Conservation (phyloP, 1,140 invertebrate species). For the Cardiocondyla obscurior region DNA sequence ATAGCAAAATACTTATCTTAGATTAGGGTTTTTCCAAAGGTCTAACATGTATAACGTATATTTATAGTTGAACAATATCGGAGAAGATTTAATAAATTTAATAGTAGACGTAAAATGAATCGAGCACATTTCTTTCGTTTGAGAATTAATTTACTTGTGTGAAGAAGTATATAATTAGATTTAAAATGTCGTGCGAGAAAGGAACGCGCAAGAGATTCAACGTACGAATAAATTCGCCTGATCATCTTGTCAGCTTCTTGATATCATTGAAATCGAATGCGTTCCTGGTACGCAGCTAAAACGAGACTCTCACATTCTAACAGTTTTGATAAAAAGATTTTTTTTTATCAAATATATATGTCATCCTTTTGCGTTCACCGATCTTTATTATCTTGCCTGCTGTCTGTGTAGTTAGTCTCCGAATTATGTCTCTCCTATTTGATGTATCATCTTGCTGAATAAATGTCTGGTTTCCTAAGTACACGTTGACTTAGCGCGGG, state of each 20-base stretch:
- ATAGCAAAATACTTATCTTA: background rate
- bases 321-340: too few relatives aligned
- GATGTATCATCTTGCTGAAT: slow-evolving; percentile 71
- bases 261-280: background rate
- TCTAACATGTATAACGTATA: slow-evolving; percentile 19
- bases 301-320: slow-evolving; percentile 24
- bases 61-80: background rate
- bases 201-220: background rate
- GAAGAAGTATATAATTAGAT: background rate
- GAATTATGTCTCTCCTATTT: slow-evolving; percentile 22
- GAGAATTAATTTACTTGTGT: background rate
- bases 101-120: background rate
- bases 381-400: slow-evolving; percentile 31
- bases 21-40: background rate
- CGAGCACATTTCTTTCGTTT: background rate
- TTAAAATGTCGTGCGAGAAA: background rate
- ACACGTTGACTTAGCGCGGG: slow-evolving; percentile 23
- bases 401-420: slow-evolving; percentile 37
- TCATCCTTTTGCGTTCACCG: slow-evolving; percentile 41
- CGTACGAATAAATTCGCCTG: background rate
- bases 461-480: slow-evolving; percentile 77
- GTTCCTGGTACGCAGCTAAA: slow-evolving; percentile 18
- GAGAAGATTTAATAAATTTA: slow-evolving; percentile 19
- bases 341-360: slow-evolving; percentile 1
- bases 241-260: background rate